A percentile compares a stretch with the other conserved stretches of the same genome.
Evolutionary conservation across 2,113 vertebrate genomes (phyloP).

Genomic region (Callipepla squamata): DNA sequence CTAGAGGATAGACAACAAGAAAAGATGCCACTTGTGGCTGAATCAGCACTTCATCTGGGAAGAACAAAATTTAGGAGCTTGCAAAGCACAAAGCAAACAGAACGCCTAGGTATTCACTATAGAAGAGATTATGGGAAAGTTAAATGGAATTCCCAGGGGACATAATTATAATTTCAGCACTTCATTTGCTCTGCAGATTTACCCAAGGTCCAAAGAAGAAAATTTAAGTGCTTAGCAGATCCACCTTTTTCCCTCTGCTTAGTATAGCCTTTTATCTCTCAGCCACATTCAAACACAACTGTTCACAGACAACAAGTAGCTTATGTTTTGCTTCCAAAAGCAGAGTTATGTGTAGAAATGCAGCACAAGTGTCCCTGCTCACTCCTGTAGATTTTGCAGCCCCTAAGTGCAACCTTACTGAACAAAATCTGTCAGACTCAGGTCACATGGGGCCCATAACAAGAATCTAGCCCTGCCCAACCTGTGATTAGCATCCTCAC

Average conservation of each 20-base stretch:
- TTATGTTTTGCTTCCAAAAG: neutral
- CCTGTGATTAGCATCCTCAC: neutral
- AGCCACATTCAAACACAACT: neutral
- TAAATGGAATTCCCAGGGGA: conserved; percentile 20
- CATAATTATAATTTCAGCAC: conserved; percentile 46
- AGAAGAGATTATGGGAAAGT: conserved; percentile 5
- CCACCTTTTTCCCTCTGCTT: neutral
- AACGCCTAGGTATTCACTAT: neutral
- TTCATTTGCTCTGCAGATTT: neutral
- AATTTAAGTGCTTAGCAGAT: neutral
- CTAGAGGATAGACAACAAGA: neutral
- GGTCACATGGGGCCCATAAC: neutral
- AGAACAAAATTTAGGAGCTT: neutral
- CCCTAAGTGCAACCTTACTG: neutral
- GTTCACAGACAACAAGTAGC: neutral
- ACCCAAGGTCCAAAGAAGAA: neutral
- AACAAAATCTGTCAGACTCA: neutral
- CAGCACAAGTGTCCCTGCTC: neutral
- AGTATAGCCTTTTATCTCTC: neutral
- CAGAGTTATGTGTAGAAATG: neutral
- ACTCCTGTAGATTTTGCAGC: neutral
- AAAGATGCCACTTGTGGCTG: neutral
- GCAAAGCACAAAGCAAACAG: conserved; percentile 7
- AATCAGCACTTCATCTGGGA: neutral
- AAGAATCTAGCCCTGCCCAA: neutral